Base-by-base conservation (phyloP, 2,888 invertebrate genomes). In the Hypercompe scribonia region DNA sequence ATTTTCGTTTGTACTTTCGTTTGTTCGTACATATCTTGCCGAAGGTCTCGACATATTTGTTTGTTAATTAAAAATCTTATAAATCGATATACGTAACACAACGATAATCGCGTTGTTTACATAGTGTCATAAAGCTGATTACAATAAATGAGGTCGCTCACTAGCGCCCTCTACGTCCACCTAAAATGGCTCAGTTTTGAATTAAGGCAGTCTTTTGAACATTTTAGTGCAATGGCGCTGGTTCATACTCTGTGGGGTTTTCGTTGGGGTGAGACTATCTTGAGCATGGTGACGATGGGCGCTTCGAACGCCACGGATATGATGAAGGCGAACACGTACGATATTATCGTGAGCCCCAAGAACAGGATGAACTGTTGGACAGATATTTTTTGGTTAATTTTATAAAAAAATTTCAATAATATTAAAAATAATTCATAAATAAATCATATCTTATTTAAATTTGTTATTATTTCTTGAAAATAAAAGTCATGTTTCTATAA, bases 261-360 rank as follows among this genome's bases (percentile, higher is more conserved):
- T 84, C 89, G 88, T 87, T 96, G 96, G 70, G 97, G 97, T 15
- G 96, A 93, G 64, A 96, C 84, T 78, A 97, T 97, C 94, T 98
- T 97, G 65, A 98, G 96, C 97, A 98, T 97, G 76, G 98, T 97
- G 81, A 98, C 98, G 70, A 98, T 96, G 66, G 98, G 98, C 67
- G 98, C 98, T 91, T 98, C 98, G 91, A 98, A 98, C 1, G 97
- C 97, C 75, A 98, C 94, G 3, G 98, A 98, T 73, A 98, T 96
- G 68, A 98, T 90, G 90, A 98, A 98, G 21, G 98, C 97, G 39
- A 98, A 90, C 75, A 96, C 93, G 90, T 97, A 98, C 0, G 98
- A 98, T 77, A 97, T 96, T 75, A 97, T 97, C n/a, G 98, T 97
- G 89, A 98, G 97, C 11, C 98, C 98, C 87, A 98, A 96, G 95